phyloP scores from a whole-genome alignment of 2,888 invertebrate species.

The Epirrita christyi region DNA sequence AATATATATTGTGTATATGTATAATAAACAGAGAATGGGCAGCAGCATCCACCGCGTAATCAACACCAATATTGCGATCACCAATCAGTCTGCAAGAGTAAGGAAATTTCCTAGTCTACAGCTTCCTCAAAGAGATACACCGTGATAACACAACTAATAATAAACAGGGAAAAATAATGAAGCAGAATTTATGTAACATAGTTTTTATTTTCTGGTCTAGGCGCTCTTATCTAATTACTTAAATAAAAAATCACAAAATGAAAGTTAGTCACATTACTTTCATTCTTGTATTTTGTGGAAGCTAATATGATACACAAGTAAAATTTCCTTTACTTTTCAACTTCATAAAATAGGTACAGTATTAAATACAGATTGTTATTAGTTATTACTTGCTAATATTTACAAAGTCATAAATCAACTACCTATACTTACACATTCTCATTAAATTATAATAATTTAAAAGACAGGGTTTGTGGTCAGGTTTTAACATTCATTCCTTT shows the following conservation, averaged over 20 bases:
- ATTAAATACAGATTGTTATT: constrained; percentile 79
- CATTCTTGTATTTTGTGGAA: constrained; percentile 72
- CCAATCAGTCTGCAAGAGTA: too few species aligned
- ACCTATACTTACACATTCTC: constrained; percentile 60
- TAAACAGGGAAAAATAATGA: not conserved
- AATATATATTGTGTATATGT: too few species aligned
- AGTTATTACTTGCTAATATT: constrained; percentile 73
- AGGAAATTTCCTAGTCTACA: too few species aligned
- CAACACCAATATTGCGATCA: too few species aligned
- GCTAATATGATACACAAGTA: constrained; percentile 78
- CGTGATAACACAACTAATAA: not conserved
- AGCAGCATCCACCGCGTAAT: too few species aligned
- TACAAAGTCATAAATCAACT: constrained; percentile 71
- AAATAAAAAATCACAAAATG: constrained; percentile 52
- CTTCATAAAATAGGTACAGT: constrained; percentile 78
- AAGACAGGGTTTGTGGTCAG: constrained; percentile 64
- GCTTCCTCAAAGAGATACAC: not conserved
- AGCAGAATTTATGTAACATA: constrained; percentile 37
- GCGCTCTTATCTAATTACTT: constrained; percentile 47
- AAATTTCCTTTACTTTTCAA: constrained; percentile 73
- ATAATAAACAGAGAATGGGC: too few species aligned
- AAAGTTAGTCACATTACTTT: constrained; percentile 59
- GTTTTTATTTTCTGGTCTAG: constrained; percentile 51
- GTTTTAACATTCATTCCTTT: constrained; percentile 78
- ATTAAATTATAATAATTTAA: constrained; percentile 80